Evolutionary conservation across 2,888 invertebrate species (phyloP).

Genomic region (Eilema depressum): DNA sequence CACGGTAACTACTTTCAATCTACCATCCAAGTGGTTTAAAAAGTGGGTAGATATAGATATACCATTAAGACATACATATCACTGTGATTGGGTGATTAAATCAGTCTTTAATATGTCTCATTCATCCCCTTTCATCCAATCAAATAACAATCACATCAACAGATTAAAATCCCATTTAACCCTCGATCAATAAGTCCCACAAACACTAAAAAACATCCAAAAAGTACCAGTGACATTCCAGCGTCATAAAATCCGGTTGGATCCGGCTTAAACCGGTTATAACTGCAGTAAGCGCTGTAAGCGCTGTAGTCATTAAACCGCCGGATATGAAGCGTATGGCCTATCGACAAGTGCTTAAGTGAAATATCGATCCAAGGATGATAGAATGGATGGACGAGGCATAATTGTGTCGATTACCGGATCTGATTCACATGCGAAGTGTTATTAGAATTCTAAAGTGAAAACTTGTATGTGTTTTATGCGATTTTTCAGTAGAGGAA

Average conservation of each 20-base stretch:
- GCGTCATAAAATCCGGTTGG: constrained; percentile 34
- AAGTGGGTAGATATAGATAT: too few species aligned
- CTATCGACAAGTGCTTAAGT: constrained; percentile 41
- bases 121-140: too few species aligned
- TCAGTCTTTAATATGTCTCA: too few species aligned
- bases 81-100: too few species aligned
- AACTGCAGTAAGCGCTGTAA: constrained; percentile 45
- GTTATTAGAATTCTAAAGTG: background rate
- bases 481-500: too few species aligned
- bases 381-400: constrained; percentile 15
- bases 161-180: background rate
- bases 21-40: too few species aligned
- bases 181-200: background rate
- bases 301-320: constrained; percentile 56
- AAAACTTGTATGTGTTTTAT: background rate
- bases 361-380: constrained; percentile 41
- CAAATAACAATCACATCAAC: background rate
- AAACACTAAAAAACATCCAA: constrained; percentile 1
- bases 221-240: background rate
- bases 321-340: constrained; percentile 61
- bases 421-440: background rate
- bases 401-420: background rate
- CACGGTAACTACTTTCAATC: too few species aligned
- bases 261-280: constrained; percentile 43
- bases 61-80: too few species aligned